Evolutionary conservation across 2,113 vertebrate genomes (phyloP).

Genomic region (Suricata suricatta): DNA sequence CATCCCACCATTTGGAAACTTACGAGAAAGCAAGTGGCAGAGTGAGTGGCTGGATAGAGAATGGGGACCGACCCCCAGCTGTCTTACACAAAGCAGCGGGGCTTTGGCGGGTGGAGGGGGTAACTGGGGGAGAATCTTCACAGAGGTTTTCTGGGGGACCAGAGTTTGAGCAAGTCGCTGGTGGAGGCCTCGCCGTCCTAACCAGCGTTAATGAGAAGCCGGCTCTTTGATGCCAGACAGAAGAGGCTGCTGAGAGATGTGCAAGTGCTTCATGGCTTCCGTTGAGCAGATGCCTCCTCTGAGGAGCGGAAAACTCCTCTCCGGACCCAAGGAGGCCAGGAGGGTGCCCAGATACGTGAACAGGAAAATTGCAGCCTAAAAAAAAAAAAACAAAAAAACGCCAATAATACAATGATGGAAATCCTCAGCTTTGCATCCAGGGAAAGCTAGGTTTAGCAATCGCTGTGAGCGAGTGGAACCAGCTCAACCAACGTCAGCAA

Average conservation of each 20-base stretch:
- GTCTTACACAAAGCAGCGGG: not conserved
- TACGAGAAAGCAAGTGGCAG: slow-evolving; percentile 33
- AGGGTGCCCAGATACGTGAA: slow-evolving; percentile 49
- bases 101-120: not conserved
- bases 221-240: not conserved
- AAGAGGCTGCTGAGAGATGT: not conserved
- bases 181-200: not conserved
- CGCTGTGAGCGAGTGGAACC: slow-evolving; percentile 55
- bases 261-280: not conserved
- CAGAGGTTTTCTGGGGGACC: not conserved
- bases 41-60: not conserved
- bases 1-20: not conserved
- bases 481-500: slow-evolving; percentile 70
- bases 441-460: slow-evolving; percentile 75
- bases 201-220: slow-evolving; percentile 45
- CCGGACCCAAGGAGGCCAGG: not conserved
- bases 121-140: not conserved
- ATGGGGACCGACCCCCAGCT: not conserved
- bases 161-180: not conserved
- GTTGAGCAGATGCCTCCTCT: not conserved
- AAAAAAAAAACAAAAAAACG: not conserved
- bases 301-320: slow-evolving; percentile 68
- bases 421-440: slow-evolving; percentile 66
- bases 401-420: slow-evolving; percentile 67
- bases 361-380: slow-evolving; percentile 54